Percentiles rank a stretch among this genome's conserved stretches.
Evolutionary conservation across 2,797 vertebrate species (phyloP).

Genomic region (Cyprinella venusta): DNA sequence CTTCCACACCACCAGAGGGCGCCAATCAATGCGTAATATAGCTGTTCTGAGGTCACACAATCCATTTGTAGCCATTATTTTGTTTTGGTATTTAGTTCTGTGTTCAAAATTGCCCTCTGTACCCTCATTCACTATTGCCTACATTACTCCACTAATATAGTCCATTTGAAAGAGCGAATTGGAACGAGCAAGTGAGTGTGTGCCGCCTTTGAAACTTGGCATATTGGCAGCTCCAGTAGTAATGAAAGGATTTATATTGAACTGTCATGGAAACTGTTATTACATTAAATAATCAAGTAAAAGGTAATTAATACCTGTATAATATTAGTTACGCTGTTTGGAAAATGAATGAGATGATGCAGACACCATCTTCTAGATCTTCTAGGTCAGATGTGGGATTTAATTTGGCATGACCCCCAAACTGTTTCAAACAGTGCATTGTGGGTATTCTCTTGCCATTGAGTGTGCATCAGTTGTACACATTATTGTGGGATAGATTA

Average conservation of each 20-base stretch:
- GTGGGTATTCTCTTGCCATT: background rate
- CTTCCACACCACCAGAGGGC: conserved; percentile 56
- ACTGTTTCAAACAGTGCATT: background rate
- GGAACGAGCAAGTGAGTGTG: no score
- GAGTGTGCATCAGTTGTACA: background rate
- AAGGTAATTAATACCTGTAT: background rate
- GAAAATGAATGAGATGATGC: background rate
- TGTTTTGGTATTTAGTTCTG: background rate
- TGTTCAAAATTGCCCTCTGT: background rate
- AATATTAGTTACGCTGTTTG: background rate
- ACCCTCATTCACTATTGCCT: no score
- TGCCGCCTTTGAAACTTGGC: no score
- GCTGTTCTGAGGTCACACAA: background rate
- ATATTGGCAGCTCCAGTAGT: no score
- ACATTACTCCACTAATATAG: no score
- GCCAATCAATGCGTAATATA: background rate
- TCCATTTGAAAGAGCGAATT: no score
- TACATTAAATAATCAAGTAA: no score
- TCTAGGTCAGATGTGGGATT: background rate
- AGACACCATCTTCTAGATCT: background rate
- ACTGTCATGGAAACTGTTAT: no score
- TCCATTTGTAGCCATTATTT: background rate
- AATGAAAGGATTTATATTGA: no score
- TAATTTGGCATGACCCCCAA: background rate
- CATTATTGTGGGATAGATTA: background rate